These are phyloP conservation scores for Rapana venosa DNA, from an alignment of 2,888 invertebrate species.

Conservation along the genomic window DNA sequence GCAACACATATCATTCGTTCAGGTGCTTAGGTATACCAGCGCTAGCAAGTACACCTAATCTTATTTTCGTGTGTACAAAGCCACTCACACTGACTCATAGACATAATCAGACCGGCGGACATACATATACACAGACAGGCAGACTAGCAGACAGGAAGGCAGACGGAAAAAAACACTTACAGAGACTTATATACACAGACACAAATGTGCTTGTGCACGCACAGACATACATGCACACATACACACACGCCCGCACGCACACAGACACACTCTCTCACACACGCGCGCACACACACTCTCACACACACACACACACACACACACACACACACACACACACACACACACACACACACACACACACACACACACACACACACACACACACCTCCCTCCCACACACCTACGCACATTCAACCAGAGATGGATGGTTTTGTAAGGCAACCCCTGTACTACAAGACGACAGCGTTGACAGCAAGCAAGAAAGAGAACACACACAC, in stretches of 20 bases:
- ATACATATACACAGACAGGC: neutral
- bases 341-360: neutral
- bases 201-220: neutral
- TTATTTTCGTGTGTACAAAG: too few species aligned
- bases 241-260: neutral
- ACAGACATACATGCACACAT: neutral
- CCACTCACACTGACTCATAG: too few species aligned
- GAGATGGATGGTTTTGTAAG: neutral
- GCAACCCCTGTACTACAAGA: too few species aligned
- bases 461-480: too few species aligned
- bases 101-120: too few species aligned
- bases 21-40: too few species aligned
- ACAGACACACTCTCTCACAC: slow-evolving; percentile 12
- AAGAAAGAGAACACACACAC: neutral
- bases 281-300: neutral
- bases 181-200: neutral
- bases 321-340: neutral
- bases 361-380: slow-evolving; percentile 4
- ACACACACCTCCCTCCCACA: neutral
- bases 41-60: too few species aligned
- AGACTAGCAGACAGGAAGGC: neutral
- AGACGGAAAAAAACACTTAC: neutral
- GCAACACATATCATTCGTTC: too few species aligned
- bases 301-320: neutral
- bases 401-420: neutral